Percentiles rank a stretch among this genome's conserved stretches.
phyloP scores from a whole-genome alignment of 2,113 vertebrate species.

The Cyprinodon tularosa region DNA sequence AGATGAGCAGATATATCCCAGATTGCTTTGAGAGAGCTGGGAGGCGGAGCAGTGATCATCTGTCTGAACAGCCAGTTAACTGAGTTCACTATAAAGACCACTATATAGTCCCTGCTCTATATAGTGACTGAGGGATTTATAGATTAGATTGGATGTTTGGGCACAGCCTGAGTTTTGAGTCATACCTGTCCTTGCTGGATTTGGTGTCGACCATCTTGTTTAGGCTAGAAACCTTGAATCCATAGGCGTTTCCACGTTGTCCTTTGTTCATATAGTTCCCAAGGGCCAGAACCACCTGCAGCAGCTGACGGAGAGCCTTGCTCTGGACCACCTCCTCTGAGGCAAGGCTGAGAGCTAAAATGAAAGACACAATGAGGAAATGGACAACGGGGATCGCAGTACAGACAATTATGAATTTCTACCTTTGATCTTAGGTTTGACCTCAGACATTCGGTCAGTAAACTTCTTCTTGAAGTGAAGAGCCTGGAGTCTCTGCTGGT shows the following conservation, averaged over 20 bases:
- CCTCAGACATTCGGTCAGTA: constrained; percentile 56
- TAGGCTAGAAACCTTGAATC: constrained; percentile 65
- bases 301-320: constrained; percentile 39
- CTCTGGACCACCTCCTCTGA: constrained; percentile 57
- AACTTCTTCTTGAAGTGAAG: constrained; percentile 70
- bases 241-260: constrained; percentile 65
- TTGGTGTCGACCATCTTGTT: constrained; percentile 72
- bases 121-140: too few species aligned
- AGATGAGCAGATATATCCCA: too few species aligned
- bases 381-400: neutral
- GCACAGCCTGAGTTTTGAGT: neutral
- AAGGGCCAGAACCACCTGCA: constrained; percentile 65
- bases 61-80: too few species aligned
- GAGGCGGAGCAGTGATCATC: too few species aligned
- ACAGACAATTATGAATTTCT: neutral
- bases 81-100: too few species aligned
- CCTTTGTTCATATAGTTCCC: constrained; percentile 75
- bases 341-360: constrained; percentile 57
- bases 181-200: constrained; percentile 64
- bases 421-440: constrained; percentile 66
- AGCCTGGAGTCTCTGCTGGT: constrained; percentile 60
- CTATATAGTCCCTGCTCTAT: too few species aligned
- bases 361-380: neutral
- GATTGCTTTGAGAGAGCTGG: too few species aligned
- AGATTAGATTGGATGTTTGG: too few species aligned